Conservation (phyloP, 2,113 vertebrate species). For the Dasypus novemcinctus region DNA sequence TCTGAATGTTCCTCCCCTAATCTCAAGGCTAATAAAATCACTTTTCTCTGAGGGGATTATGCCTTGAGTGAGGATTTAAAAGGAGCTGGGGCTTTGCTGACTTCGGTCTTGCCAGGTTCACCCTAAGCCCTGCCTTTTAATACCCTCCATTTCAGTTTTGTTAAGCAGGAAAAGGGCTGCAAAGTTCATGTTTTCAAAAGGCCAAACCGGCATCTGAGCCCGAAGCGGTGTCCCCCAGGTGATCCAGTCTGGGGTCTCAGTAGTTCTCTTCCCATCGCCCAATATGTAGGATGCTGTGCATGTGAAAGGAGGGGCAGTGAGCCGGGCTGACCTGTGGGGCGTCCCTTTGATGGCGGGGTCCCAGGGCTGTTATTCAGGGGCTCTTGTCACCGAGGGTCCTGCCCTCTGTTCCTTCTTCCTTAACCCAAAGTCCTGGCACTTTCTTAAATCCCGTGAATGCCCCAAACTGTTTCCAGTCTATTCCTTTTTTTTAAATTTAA, state of each 20-base stretch:
- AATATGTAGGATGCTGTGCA: background rate
- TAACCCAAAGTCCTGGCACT: background rate
- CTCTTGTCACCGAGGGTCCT: background rate
- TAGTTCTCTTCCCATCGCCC: background rate
- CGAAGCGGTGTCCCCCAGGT: background rate
- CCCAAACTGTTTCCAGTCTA: background rate
- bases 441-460: background rate
- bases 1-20: slow-evolving; percentile 8
- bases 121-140: slow-evolving; percentile 14
- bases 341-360: background rate
- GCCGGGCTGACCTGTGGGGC: too few relatives aligned
- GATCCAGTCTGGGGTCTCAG: background rate
- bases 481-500: background rate
- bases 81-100: background rate
- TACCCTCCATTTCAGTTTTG: slow-evolving; percentile 29
- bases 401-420: background rate
- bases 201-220: background rate
- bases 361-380: background rate
- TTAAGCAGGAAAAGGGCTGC: slow-evolving; percentile 16
- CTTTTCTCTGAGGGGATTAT: slow-evolving; percentile 32
- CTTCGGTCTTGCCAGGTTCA: background rate
- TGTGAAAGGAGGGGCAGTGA: background rate
- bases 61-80: slow-evolving; percentile 30
- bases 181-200: slow-evolving; percentile 37
- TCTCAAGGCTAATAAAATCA: slow-evolving; percentile 38